Conservation (phyloP, 2,888 invertebrate genomes). For the Crepidodera aurea region DNA sequence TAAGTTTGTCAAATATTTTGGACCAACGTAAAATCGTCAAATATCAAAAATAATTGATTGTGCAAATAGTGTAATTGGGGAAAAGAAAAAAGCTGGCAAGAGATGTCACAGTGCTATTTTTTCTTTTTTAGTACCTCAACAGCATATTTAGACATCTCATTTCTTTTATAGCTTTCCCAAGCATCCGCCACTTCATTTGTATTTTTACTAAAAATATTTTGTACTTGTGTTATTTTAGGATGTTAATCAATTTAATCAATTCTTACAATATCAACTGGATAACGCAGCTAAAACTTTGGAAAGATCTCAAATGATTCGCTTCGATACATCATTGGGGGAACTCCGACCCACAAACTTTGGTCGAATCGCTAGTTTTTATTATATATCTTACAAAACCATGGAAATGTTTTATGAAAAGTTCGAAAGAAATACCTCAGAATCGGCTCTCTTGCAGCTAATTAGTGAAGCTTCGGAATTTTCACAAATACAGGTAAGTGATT, state of each 20-base stretch:
- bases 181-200: too few relatives aligned
- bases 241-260: conserved; percentile 81
- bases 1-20: conserved; percentile 26
- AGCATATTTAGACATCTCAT: too few relatives aligned
- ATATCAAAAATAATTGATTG: neutral
- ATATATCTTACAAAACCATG: conserved; percentile 95
- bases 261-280: conserved; percentile 80
- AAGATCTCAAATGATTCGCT: conserved; percentile 93
- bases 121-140: too few relatives aligned
- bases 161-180: too few relatives aligned
- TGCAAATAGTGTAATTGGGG: too few relatives aligned
- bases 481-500: conserved; percentile 76
- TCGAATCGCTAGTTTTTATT: conserved; percentile 96
- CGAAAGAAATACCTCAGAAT: conserved; percentile 82
- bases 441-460: conserved; percentile 88
- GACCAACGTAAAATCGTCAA: conserved; percentile 10
- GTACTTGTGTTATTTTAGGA: conserved; percentile 61
- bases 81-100: too few relatives aligned
- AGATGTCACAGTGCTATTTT: too few relatives aligned
- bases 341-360: conserved; percentile 87
- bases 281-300: conserved; percentile 86
- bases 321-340: conserved; percentile 83
- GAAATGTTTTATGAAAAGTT: conserved; percentile 89
- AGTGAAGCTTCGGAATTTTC: conserved; percentile 94
- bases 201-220: too few relatives aligned